Evolutionary conservation across 2,888 invertebrate species (phyloP), one percentile per base, ranked within the genome.

Genomic region (Cheilosia grossa): DNA sequence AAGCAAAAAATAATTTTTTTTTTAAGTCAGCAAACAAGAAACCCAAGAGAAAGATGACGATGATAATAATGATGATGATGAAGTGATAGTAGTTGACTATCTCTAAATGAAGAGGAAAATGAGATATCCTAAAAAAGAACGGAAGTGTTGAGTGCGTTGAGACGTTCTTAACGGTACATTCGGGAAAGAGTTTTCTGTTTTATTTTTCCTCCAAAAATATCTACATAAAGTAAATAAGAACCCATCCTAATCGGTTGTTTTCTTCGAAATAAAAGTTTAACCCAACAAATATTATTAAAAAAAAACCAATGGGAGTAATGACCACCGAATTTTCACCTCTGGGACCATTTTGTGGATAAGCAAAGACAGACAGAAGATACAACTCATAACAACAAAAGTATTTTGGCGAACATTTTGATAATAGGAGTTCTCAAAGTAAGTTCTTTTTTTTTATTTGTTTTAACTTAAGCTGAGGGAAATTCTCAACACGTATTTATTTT

Each of bases 341-440:
- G 85, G 85, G 85, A 85, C 85, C 85, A 85, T 85, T 85, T 85
- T 67, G 81, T 81, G 85, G 81, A 85, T 85, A 85, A 67, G 61
- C 72, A 44, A 69, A 42, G 17, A 61, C 10, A 42, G 17, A 61
- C 10, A 54, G 59, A 27, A 77, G 66, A 59, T 66, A 82, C 63
- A 64, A 19, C 70, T 74, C 74, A 69, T 54, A 83, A 82, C 21
- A 83, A 85, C 75, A 80, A 75, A 64, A 69, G 33, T 37, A 72
- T 53, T 44, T 53, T 17, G 47, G 19, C 6, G 54, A 33, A 47
- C 47, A 56, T 24, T 44, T 33, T 66, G 70, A 37, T 54, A 61
- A 47, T 58, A 33, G 1, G 9, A 10, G 24, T 56, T 54, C 72
- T 63, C 24, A 15, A 77, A 59, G 85, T 85, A 66, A 80, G 85